Percentiles rank a stretch among this genome's conserved stretches.
Evolutionary conservation across 2,797 vertebrate genomes (phyloP).

Genomic region (Kryptolebias ocellatus): DNA sequence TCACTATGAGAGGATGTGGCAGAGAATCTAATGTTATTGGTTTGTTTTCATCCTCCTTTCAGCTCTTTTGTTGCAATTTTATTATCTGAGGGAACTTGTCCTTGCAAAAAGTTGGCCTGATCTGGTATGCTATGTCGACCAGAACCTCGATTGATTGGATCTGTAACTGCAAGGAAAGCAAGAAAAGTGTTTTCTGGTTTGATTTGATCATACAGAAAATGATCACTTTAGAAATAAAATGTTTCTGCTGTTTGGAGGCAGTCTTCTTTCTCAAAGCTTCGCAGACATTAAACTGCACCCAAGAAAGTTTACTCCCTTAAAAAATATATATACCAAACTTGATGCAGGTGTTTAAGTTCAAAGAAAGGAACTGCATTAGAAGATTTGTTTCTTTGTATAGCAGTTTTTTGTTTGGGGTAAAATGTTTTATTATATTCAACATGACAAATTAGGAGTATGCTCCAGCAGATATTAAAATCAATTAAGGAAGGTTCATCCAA

Average conservation of each 20-base stretch:
- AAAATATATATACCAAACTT: too few species aligned
- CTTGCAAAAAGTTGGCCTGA: slow-evolving; percentile 46
- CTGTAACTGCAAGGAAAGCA: slow-evolving; percentile 39
- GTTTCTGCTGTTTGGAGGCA: slow-evolving; percentile 14
- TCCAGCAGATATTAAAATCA: too few species aligned
- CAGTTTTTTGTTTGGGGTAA: too few species aligned
- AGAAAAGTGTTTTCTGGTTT: slow-evolving; percentile 50
- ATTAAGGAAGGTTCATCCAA: too few species aligned
- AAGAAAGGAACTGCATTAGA: too few species aligned
- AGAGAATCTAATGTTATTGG: slow-evolving; percentile 56
- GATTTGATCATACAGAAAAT: slow-evolving; percentile 38
- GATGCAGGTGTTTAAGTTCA: too few species aligned
- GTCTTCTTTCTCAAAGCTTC: too few species aligned
- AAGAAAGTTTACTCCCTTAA: too few species aligned
- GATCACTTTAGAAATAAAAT: slow-evolving; percentile 47
- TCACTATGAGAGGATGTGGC: slow-evolving; percentile 63
- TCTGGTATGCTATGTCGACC: slow-evolving; percentile 64
- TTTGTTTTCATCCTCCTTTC: slow-evolving; percentile 55
- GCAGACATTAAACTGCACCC: too few species aligned
- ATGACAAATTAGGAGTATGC: too few species aligned
- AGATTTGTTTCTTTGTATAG: too few species aligned
- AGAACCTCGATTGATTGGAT: slow-evolving; percentile 57
- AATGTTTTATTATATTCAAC: too few species aligned
- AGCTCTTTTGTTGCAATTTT: slow-evolving; percentile 53
- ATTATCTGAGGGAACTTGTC: slow-evolving; percentile 57